phyloP scores from a whole-genome alignment of 1,140 invertebrate genomes.

The Rhizoglyphus robini region DNA sequence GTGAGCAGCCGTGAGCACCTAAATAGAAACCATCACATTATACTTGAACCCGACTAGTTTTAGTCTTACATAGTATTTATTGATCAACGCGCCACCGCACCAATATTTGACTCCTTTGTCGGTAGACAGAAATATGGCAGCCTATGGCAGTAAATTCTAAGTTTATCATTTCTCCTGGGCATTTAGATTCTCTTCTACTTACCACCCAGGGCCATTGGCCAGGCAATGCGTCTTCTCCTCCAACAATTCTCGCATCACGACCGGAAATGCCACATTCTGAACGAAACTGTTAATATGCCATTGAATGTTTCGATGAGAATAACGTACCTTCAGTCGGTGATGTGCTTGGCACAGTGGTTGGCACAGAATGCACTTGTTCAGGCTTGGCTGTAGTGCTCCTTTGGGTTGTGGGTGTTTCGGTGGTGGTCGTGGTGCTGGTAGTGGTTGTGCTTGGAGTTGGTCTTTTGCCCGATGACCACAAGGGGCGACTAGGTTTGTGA shows the following conservation, averaged over 20 bases:
- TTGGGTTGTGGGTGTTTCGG: not conserved
- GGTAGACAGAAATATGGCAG: conserved; percentile 27
- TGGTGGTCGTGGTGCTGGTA: not conserved
- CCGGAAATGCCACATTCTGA: conserved; percentile 24
- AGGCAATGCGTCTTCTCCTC: conserved; percentile 26
- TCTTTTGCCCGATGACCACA: not conserved
- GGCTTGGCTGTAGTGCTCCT: conserved; percentile 16
- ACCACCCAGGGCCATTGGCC: conserved; percentile 30
- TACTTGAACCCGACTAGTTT: too few relatives aligned
- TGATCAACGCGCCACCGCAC: conserved; percentile 51
- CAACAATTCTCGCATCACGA: conserved; percentile 26
- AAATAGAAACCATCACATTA: not conserved
- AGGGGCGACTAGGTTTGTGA: not conserved
- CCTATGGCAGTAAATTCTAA: conserved; percentile 17
- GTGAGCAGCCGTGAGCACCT: conserved; percentile 51
- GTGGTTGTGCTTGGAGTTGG: not conserved
- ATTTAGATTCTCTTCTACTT: too few relatives aligned
- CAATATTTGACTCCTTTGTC: conserved; percentile 34
- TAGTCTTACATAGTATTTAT: conserved; percentile 37
- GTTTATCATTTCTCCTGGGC: not conserved
- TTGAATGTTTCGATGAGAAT: not conserved
- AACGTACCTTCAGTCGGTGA: not conserved
- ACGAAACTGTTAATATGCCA: not conserved
- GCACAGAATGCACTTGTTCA: conserved; percentile 17
- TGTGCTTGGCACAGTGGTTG: not conserved